Evolutionary conservation across 2,888 invertebrate species (phyloP), one percentile per base, ranked within the genome.

Genomic region (Drosophila parthenogenetica): DNA sequence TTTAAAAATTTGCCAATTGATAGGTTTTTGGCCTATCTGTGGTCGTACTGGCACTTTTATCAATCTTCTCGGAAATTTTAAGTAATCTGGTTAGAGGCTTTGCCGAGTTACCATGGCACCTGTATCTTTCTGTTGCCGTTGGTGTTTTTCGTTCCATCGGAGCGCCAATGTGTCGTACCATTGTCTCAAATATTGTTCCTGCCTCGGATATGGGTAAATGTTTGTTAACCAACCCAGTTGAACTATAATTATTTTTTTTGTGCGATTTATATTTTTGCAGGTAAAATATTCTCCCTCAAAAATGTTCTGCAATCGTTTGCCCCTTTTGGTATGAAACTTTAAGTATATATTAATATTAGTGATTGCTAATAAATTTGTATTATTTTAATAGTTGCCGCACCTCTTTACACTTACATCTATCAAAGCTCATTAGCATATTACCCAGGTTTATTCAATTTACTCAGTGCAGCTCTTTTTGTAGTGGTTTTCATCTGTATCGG

Each of bases 251-350:
- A 8, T 8, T 1, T 22, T 22, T 8, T 1, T 22, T 22, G 7
- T 17, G 11, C 29, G 17, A 4, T 39, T 45, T n/a, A 4, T 39
- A 4, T 42, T 40, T 5, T 73, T 73, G 0, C 25, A 92, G 95
- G 95, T 5, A 95, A 95, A 92, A 93, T 96, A n/a, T 96, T 96
- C 87, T 94, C 96, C 0, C 91, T 96, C 37, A 94, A 95, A 83
- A 94, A 95, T 32, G 93, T 94, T 0, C 84, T 95, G 16, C 95
- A 96, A 91, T 94, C 95, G 2, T 76, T 94, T 32, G 93, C 94
- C 7, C 95, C 95, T 0, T 92, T 96, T 54, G 81, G 82, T 82
- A 68, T 40, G 70, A 22, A 2, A 3, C 5, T 5, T 14, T 40
- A 1, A 1, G 2, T 2, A n/a, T 1, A 1, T 5, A 0, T 11